Evolutionary conservation across 2,888 invertebrate genomes (phyloP).

Genomic region (Charanyca ferruginea): DNA sequence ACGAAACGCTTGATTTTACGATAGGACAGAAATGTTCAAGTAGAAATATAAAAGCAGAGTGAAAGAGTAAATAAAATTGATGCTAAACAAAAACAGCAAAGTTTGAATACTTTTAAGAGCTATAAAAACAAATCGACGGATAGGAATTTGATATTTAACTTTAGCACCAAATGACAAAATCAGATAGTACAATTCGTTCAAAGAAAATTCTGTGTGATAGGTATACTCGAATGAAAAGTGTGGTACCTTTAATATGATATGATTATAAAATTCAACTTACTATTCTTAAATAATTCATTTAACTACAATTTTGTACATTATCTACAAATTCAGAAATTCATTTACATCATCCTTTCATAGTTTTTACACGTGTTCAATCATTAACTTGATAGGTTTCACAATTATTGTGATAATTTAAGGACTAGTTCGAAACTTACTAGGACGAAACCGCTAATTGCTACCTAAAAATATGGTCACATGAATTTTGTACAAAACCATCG

Average conservation of each 20-base stretch:
- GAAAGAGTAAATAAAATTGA: conserved; percentile 59
- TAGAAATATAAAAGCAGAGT: conserved; percentile 50
- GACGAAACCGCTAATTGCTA: conserved; percentile 86
- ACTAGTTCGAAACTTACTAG: conserved; percentile 90
- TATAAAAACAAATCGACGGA: conserved; percentile 58
- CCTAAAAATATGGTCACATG: conserved; percentile 84
- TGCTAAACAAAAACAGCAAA: conserved; percentile 56
- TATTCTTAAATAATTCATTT: conserved; percentile 82
- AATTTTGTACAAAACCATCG: conserved; percentile 85
- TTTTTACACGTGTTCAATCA: conserved; percentile 70
- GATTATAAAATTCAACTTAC: conserved; percentile 90
- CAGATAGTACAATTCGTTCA: conserved; percentile 60
- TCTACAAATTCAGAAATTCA: conserved; percentile 85
- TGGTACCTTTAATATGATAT: conserved; percentile 84
- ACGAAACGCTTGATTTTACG: conserved; percentile 60
- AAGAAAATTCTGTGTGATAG: conserved; percentile 67
- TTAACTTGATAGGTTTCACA: conserved; percentile 67
- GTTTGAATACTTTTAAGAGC: conserved; percentile 58
- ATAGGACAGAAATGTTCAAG: conserved; percentile 47
- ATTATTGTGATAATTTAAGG: conserved; percentile 79
- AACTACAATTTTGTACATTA: conserved; percentile 87
- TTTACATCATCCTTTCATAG: conserved; percentile 76
- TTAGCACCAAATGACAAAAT: conserved; percentile 82
- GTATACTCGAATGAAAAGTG: conserved; percentile 75
- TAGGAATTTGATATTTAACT: conserved; percentile 66